Evolutionary conservation across 2,113 vertebrate genomes (phyloP).

Genomic region (Rallus limicola): DNA sequence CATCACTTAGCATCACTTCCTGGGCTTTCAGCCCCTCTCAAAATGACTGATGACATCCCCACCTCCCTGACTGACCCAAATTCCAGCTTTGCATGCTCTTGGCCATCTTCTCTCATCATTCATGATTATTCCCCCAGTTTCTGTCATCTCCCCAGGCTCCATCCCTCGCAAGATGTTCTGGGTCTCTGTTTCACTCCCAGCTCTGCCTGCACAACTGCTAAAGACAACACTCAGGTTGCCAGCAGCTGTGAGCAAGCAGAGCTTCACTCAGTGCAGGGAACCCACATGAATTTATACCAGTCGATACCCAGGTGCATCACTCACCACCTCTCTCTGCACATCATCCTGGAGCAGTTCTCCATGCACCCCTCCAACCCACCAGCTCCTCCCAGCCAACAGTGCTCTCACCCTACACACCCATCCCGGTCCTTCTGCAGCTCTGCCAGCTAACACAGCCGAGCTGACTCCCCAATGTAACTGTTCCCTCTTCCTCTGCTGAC

Average conservation of each 20-base stretch:
- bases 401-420: fast-evolving
- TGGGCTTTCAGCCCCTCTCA: neutral
- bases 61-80: neutral
- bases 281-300: neutral
- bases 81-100: neutral
- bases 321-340: fast-evolving
- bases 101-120: neutral
- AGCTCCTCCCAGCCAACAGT: neutral
- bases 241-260: neutral
- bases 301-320: neutral
- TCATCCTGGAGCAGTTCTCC: neutral
- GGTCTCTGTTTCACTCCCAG: neutral
- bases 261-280: neutral
- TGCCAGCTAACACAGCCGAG: neutral
- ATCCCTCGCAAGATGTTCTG: neutral
- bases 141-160: neutral
- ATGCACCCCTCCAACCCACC: neutral
- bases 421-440: neutral
- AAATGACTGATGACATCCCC: neutral
- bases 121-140: neutral
- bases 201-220: neutral
- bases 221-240: neutral
- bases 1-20: neutral
- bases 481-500: neutral
- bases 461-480: neutral